phyloP scores from a whole-genome alignment of 2,888 invertebrate species.

The Chalcis sispes region DNA sequence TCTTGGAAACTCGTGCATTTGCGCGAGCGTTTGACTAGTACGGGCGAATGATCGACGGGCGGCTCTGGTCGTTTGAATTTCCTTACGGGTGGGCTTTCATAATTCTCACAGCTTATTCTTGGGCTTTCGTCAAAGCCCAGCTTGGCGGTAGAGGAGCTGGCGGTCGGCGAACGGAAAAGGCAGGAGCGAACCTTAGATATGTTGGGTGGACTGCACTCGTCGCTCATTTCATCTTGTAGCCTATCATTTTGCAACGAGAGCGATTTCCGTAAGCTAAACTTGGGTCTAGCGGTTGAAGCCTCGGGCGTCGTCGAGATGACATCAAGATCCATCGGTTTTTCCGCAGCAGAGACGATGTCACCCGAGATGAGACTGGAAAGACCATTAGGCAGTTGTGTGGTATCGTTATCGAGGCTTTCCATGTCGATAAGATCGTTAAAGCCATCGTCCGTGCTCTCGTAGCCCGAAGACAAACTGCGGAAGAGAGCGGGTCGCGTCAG shows the following conservation, averaged over 20 bases:
- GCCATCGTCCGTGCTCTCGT: conserved; percentile 82
- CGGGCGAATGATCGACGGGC: conserved; percentile 77
- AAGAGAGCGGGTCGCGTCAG: conserved; percentile 68
- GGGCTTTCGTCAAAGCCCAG: conserved; percentile 64
- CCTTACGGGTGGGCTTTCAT: conserved; percentile 55
- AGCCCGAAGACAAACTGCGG: conserved; percentile 78
- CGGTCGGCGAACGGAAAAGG: conserved; percentile 75
- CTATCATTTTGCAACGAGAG: conserved; percentile 58
- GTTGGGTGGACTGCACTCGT: conserved; percentile 70
- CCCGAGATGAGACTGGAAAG: conserved; percentile 80
- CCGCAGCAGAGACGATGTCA: conserved; percentile 71
- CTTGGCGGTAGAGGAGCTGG: conserved; percentile 64
- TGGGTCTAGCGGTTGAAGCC: conserved; percentile 64
- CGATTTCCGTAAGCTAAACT: conserved; percentile 64
- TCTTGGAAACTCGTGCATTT: conserved; percentile 63
- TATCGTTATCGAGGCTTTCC: conserved; percentile 76
- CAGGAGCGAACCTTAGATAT: conserved; percentile 76
- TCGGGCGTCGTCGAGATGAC: conserved; percentile 72
- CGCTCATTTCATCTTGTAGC: background rate
- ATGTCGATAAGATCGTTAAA: conserved; percentile 81
- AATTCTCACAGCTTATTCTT: conserved; percentile 43
- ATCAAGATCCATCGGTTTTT: conserved; percentile 32
- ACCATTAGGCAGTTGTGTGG: conserved; percentile 77
- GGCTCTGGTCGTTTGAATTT: conserved; percentile 84
- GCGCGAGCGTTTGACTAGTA: conserved; percentile 63